Percentiles rank a stretch among this genome's conserved stretches.
Evolutionary conservation across 1,140 invertebrate species (phyloP).

Genomic region (Pogonognathellus flavescens): DNA sequence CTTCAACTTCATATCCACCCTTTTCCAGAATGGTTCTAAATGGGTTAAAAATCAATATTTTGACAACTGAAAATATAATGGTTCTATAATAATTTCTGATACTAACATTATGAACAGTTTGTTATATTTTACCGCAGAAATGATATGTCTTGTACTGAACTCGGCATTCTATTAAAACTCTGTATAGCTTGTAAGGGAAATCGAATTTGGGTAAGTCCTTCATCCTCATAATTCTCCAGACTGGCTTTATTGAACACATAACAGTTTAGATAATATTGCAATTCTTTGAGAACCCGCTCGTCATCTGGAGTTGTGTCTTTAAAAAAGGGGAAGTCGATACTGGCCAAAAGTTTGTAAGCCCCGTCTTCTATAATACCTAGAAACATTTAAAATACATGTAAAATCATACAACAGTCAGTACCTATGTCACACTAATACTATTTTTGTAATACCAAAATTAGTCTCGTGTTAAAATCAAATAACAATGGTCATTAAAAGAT

Average conservation of each 20-base stretch:
- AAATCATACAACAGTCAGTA: too few species aligned
- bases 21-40: background rate
- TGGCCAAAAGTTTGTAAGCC: conserved; percentile 53
- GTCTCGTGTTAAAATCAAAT: too few species aligned
- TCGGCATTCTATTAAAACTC: background rate
- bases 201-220: background rate
- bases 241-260: conserved; percentile 14
- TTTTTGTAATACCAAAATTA: too few species aligned
- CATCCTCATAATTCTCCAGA: conserved; percentile 7
- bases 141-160: background rate
- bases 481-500: too few species aligned
- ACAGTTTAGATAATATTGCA: conserved; percentile 54
- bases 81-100: too few species aligned
- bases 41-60: background rate
- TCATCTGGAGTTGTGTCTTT: conserved; percentile 38
- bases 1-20: background rate
- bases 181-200: background rate
- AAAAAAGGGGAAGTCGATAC: conserved; percentile 59
- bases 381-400: background rate
- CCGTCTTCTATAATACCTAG: background rate
- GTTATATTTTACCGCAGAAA: background rate
- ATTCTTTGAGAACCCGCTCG: conserved; percentile 53
- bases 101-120: background rate
- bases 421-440: too few species aligned
- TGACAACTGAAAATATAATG: too few species aligned